Evolutionary conservation across 2,888 invertebrate species (phyloP).

Genomic region (Xylophagus ater): DNA sequence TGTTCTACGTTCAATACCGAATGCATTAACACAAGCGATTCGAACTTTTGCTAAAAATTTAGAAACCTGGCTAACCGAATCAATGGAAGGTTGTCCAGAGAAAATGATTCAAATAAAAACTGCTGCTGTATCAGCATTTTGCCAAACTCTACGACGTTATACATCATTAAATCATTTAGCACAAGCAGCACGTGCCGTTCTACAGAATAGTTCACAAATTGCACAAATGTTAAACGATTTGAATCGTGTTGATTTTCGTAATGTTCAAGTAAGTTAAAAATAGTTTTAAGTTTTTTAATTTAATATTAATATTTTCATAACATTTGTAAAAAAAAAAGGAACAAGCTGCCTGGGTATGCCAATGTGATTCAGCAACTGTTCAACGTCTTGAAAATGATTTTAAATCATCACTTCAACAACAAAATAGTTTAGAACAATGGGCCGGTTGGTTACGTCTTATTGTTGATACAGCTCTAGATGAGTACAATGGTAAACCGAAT

Average conservation of each 20-base stretch:
- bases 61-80: slow-evolving; percentile 78
- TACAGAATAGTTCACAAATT: slow-evolving; percentile 90
- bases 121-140: slow-evolving; percentile 77
- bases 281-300: slow-evolving; percentile 1
- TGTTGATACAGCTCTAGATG: slow-evolving; percentile 78
- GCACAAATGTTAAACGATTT: slow-evolving; percentile 93
- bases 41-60: slow-evolving; percentile 88
- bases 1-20: slow-evolving; percentile 88
- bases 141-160: slow-evolving; percentile 89
- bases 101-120: slow-evolving; percentile 74
- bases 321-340: slow-evolving; percentile 27
- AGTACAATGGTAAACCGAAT: slow-evolving; percentile 71
- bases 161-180: slow-evolving; percentile 96
- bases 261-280: slow-evolving; percentile 62
- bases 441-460: slow-evolving; percentile 93
- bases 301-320: not conserved
- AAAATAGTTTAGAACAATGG: slow-evolving; percentile 94
- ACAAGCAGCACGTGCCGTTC: slow-evolving; percentile 74
- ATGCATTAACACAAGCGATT: slow-evolving; percentile 84
- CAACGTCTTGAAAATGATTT: slow-evolving; percentile 86
- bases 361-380: slow-evolving; percentile 74
- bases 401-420: slow-evolving; percentile 80
- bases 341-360: slow-evolving; percentile 95
- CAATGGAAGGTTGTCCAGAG: slow-evolving; percentile 73
- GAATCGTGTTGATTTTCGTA: slow-evolving; percentile 94